These are phyloP conservation scores for Pavo muticus DNA, from an alignment of 2,113 vertebrate genomes.

Conservation along the genomic window DNA sequence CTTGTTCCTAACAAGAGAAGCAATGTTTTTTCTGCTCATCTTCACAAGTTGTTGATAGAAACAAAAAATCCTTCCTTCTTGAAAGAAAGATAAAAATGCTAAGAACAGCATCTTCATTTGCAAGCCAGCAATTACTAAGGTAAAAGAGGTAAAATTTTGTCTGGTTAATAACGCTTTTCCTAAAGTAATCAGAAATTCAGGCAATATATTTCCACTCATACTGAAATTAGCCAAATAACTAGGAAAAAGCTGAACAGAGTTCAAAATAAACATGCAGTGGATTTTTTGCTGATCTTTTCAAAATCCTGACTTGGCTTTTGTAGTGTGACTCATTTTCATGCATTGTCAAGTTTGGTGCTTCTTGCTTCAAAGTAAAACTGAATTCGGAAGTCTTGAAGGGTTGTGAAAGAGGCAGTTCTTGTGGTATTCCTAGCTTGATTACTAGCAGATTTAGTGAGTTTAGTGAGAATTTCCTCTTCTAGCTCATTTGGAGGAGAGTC, in stretches of 20 bases:
- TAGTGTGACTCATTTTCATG: neutral
- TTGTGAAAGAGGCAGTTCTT: neutral
- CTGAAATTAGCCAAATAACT: neutral
- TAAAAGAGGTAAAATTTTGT: neutral
- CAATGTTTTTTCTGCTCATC: neutral
- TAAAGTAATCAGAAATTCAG: neutral
- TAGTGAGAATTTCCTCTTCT: neutral
- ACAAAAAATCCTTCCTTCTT: neutral
- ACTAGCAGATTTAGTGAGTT: neutral
- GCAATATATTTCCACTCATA: neutral
- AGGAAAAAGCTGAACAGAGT: neutral
- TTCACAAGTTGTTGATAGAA: neutral
- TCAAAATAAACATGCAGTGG: neutral
- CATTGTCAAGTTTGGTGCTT: neutral
- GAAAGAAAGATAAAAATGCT: neutral
- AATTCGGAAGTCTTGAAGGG: neutral
- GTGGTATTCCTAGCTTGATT: neutral
- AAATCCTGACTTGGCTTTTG: neutral
- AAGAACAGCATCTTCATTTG: neutral
- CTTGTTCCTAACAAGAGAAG: neutral
- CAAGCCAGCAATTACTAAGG: neutral
- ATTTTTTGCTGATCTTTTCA: neutral
- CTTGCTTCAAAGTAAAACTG: neutral
- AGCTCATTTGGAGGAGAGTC: neutral
- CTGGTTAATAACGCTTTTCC: neutral